Evolutionary conservation across 2,888 invertebrate genomes (phyloP).

Genomic region (Marronus borbonicus): DNA sequence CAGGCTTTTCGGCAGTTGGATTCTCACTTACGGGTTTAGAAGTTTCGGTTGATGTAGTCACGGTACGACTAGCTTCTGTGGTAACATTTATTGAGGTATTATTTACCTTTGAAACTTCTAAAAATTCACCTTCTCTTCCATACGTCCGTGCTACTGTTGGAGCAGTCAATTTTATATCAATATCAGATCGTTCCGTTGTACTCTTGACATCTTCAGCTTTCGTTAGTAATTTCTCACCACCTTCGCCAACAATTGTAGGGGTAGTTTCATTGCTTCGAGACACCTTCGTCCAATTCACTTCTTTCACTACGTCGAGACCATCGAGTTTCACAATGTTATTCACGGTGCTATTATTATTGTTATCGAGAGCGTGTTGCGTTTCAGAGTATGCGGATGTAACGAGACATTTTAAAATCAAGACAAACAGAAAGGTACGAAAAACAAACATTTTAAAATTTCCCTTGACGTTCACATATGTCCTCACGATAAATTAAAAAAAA

Average conservation of each 20-base stretch:
- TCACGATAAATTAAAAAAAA: constrained; percentile 41
- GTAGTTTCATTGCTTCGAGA: constrained; percentile 4
- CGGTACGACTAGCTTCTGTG: neutral
- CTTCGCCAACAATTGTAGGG: constrained; percentile 22
- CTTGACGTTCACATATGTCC: constrained; percentile 36
- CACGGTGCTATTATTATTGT: neutral
- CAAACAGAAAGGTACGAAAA: constrained; percentile 44
- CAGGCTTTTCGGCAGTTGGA: neutral
- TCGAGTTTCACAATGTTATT: neutral
- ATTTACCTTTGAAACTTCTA: neutral
- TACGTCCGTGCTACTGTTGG: neutral
- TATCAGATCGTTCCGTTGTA: constrained; percentile 19
- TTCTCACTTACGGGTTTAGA: constrained; percentile 10
- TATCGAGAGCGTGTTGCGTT: neutral
- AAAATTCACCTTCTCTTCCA: constrained; percentile 24
- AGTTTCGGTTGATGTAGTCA: constrained; percentile 6
- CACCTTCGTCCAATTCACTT: neutral
- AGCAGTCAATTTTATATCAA: neutral
- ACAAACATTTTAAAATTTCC: constrained; percentile 45
- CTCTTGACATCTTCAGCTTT: neutral
- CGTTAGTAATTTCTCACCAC: constrained; percentile 16
- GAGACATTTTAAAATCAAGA: constrained; percentile 34
- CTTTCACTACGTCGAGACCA: neutral
- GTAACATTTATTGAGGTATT: constrained; percentile 13
- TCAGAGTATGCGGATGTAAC: constrained; percentile 25